These are phyloP conservation scores for Euphysa ruthae DNA, from an alignment of 30 jellyfish, hydroid and myxozoan genomes.

Conservation along the genomic window DNA sequence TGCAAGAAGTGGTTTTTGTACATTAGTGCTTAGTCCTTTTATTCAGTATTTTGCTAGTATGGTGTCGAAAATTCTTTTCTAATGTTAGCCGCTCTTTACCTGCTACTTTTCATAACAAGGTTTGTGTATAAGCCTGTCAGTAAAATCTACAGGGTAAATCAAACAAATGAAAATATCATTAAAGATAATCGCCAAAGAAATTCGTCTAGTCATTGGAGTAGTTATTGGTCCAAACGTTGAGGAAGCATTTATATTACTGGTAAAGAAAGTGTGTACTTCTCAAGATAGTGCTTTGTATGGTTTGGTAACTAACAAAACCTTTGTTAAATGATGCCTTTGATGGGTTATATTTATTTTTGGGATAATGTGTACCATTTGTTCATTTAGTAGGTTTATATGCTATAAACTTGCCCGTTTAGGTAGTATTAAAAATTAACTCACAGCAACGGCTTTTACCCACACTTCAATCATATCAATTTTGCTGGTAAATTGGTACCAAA, in stretches of 20 bases:
- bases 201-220: too few species aligned
- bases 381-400: constrained; percentile 89
- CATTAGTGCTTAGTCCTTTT: constrained; percentile 90
- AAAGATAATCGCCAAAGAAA: too few species aligned
- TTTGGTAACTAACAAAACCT: too few species aligned
- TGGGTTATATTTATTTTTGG: constrained; percentile 76
- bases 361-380: constrained; percentile 92
- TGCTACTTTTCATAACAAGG: constrained; percentile 44
- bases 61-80: constrained; percentile 65
- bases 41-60: constrained; percentile 42
- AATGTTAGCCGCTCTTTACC: constrained; percentile 55
- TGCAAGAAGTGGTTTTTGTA: constrained; percentile 95
- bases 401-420: too few species aligned
- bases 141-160: constrained; percentile 42
- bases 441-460: too few species aligned
- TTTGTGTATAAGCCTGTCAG: constrained; percentile 69
- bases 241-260: too few species aligned
- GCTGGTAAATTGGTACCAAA: too few species aligned
- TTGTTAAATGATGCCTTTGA: constrained; percentile 70
- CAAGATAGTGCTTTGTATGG: too few species aligned
- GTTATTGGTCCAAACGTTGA: too few species aligned
- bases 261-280: too few species aligned
- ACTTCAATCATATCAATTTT: too few species aligned
- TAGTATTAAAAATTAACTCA: too few species aligned
- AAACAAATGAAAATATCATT: constrained; percentile 6